A percentile compares a stretch with the other conserved stretches of the same genome.
These are phyloP conservation scores for Kryphioiulus occultus DNA, from an alignment of 2,888 invertebrate species.

Conservation along the genomic window DNA sequence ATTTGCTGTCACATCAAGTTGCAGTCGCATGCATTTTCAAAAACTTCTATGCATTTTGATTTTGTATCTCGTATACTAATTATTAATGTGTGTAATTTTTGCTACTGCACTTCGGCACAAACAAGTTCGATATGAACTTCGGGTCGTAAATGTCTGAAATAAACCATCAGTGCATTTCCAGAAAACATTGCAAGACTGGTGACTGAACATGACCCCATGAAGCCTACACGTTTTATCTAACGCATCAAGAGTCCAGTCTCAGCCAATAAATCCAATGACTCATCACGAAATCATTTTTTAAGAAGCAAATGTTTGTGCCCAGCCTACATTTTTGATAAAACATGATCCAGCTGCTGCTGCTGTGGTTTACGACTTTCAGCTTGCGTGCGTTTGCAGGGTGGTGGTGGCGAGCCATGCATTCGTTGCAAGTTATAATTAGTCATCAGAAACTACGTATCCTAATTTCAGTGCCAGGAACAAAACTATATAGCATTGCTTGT, in stretches of 20 bases:
- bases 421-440: neutral
- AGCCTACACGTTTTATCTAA: neutral
- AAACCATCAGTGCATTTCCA: too few relatives aligned
- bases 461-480: neutral
- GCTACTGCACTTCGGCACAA: too few relatives aligned
- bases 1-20: too few relatives aligned
- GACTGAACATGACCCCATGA: neutral
- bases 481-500: neutral
- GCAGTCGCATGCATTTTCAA: too few relatives aligned
- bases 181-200: too few relatives aligned
- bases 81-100: too few relatives aligned
- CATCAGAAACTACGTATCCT: neutral
- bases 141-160: too few relatives aligned
- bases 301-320: neutral
- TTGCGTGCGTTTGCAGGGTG: too few relatives aligned
- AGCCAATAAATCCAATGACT: neutral
- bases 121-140: too few relatives aligned
- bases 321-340: neutral
- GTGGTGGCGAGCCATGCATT: neutral
- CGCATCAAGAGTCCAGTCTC: neutral
- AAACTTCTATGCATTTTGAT: too few relatives aligned
- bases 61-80: too few relatives aligned
- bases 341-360: neutral
- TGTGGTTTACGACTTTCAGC: neutral
- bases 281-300: neutral